Percentiles rank a stretch among this genome's conserved stretches.
phyloP scores from a whole-genome alignment of 2,113 vertebrate species.

The Dicrurus megarhynchus region DNA sequence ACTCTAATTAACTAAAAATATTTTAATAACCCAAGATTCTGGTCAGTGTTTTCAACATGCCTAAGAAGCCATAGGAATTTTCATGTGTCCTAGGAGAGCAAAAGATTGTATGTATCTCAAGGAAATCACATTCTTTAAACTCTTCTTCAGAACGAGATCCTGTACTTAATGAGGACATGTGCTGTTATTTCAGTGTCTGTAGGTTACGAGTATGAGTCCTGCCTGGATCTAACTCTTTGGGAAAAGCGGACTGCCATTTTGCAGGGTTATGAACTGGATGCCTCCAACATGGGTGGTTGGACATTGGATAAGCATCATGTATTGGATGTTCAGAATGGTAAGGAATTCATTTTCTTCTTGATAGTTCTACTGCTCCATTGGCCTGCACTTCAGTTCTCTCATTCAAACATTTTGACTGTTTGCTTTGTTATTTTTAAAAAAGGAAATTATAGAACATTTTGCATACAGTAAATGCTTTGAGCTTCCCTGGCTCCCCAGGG shows the following conservation, averaged over 20 bases:
- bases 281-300: slow-evolving; percentile 96
- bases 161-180: not conserved
- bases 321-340: slow-evolving; percentile 92
- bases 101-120: not conserved
- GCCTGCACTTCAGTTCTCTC: not conserved
- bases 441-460: not conserved
- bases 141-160: not conserved
- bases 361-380: not conserved
- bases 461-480: not conserved
- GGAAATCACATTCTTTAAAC: not conserved
- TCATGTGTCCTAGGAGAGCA: not conserved
- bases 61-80: not conserved
- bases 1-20: not conserved
- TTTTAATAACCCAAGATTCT: not conserved
- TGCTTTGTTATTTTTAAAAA: not conserved
- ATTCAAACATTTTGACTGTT: not conserved
- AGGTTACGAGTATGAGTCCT: slow-evolving; percentile 97
- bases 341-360: slow-evolving; percentile 27
- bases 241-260: slow-evolving; percentile 91
- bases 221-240: slow-evolving; percentile 93
- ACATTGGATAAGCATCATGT: slow-evolving; percentile 93
- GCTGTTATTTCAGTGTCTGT: slow-evolving; percentile 86
- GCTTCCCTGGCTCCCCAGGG: not conserved
- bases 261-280: slow-evolving; percentile 94
- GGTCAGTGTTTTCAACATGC: not conserved